A percentile compares a stretch with the other conserved stretches of the same genome.
Conservation (phyloP, 2,113 vertebrate species). For the Ibidorhyncha struthersii region DNA sequence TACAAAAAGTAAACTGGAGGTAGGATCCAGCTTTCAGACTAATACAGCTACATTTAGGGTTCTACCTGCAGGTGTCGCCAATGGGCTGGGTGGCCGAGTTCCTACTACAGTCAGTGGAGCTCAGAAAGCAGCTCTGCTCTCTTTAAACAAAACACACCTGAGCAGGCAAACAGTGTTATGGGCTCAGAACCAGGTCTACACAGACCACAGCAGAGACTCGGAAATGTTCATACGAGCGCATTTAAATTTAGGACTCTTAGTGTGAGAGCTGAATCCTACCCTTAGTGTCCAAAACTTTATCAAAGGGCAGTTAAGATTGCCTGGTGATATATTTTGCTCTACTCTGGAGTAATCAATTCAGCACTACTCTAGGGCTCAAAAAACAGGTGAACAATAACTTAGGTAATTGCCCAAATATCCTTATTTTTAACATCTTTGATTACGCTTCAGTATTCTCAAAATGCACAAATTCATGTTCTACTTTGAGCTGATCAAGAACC, state of each 20-base stretch:
- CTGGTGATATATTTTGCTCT: background rate
- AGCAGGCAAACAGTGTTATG: background rate
- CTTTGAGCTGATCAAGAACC: background rate
- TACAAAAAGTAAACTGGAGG: background rate
- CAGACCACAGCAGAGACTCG: background rate
- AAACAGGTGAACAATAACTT: background rate
- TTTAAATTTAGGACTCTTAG: background rate
- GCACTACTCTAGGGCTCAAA: background rate
- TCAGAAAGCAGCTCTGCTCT: background rate
- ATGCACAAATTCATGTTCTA: background rate
- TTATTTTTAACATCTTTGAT: background rate
- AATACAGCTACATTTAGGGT: background rate
- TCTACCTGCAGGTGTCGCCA: background rate
- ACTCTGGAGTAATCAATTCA: background rate
- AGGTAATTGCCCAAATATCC: background rate
- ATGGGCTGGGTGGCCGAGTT: fast-evolving
- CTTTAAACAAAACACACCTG: background rate
- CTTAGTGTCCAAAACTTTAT: background rate
- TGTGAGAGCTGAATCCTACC: background rate
- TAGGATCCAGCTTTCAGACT: background rate
- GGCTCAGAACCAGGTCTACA: background rate
- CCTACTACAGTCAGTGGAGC: background rate
- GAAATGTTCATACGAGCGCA: background rate
- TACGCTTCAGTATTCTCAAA: background rate
- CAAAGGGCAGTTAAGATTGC: background rate